These are phyloP conservation scores for Bombus pascuorum DNA, from an alignment of 1,140 invertebrate species.

Conservation along the genomic window DNA sequence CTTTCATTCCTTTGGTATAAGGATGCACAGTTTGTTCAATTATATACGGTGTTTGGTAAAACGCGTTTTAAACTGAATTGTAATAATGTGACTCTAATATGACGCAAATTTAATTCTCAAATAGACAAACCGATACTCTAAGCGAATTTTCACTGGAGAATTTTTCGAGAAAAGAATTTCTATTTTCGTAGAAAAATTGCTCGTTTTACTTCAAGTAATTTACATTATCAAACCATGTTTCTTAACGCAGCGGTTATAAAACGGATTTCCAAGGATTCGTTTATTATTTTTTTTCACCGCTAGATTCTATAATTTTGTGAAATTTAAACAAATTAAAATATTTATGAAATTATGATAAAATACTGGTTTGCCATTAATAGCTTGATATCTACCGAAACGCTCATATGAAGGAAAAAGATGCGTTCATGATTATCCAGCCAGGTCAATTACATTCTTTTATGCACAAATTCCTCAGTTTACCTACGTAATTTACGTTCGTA, in stretches of 20 bases:
- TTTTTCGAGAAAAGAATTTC: neutral
- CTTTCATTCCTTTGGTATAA: neutral
- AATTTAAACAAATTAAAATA: too few relatives aligned
- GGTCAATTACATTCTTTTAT: conserved; percentile 27
- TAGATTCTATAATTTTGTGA: too few relatives aligned
- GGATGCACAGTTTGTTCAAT: neutral
- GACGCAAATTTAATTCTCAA: too few relatives aligned
- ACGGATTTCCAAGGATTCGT: too few relatives aligned
- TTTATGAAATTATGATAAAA: too few relatives aligned
- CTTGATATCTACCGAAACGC: neutral
- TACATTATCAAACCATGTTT: too few relatives aligned
- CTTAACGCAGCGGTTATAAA: too few relatives aligned
- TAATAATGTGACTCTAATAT: neutral
- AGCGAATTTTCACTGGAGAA: neutral
- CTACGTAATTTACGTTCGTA: conserved; percentile 27
- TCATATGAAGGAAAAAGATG: neutral
- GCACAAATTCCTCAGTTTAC: conserved; percentile 34
- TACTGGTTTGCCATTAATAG: too few relatives aligned
- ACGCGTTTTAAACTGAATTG: neutral
- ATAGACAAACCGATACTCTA: neutral
- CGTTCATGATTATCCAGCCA: neutral
- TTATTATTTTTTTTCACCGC: too few relatives aligned
- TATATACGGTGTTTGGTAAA: neutral
- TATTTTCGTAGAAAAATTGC: neutral
- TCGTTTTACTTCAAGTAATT: too few relatives aligned